A percentile compares a stretch with the other conserved stretches of the same genome.
Evolutionary conservation across 2,113 vertebrate species (phyloP).

Genomic region (Panthera uncia): DNA sequence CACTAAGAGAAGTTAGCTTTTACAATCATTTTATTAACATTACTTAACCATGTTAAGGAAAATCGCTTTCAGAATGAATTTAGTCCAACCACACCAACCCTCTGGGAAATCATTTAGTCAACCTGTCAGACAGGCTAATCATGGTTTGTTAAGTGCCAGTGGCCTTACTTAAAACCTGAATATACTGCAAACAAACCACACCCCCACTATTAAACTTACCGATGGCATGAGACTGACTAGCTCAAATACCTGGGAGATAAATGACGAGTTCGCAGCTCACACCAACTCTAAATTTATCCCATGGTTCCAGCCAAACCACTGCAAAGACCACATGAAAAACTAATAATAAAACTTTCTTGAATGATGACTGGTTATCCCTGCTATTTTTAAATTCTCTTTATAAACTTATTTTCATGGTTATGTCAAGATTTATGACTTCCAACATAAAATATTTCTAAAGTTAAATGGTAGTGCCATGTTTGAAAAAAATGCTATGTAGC

Average conservation of each 20-base stretch:
- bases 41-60: conserved; percentile 42
- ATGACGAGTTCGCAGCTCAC: background rate
- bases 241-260: background rate
- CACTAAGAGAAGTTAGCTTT: background rate
- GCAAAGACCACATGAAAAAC: conserved; percentile 15
- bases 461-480: conserved; percentile 68
- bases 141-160: conserved; percentile 14
- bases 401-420: conserved; percentile 62
- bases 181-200: conserved; percentile 32
- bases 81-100: background rate
- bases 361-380: background rate
- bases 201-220: background rate
- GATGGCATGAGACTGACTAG: background rate
- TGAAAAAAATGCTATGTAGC: conserved; percentile 62
- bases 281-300: background rate
- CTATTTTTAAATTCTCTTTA: background rate
- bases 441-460: conserved; percentile 68
- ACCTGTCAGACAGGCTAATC: conserved; percentile 45
- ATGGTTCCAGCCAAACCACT: background rate
- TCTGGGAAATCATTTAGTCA: conserved; percentile 49
- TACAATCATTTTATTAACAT: conserved; percentile 61
- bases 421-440: conserved; percentile 69
- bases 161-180: conserved; percentile 21
- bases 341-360: background rate
- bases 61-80: conserved; percentile 39